A percentile compares a stretch with the other conserved stretches of the same genome.
These are phyloP conservation scores for Amblyjoppa proteus DNA, from an alignment of 2,888 invertebrate genomes.

Conservation along the genomic window DNA sequence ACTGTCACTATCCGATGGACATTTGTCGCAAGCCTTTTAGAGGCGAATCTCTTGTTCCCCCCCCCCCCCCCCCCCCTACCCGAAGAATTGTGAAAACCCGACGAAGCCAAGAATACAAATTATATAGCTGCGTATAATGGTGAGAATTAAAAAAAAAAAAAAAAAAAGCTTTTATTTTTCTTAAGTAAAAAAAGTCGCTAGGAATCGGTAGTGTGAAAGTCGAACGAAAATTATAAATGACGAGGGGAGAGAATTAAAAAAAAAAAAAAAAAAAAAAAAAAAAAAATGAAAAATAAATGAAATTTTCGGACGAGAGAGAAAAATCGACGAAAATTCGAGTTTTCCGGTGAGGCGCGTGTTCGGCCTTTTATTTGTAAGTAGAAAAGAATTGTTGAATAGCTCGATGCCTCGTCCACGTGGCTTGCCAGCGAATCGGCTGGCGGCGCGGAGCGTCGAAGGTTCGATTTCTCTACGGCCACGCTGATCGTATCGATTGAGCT, in stretches of 20 bases:
- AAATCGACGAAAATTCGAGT: slow-evolving; percentile 33
- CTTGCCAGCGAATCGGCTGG: background rate
- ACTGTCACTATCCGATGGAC: background rate
- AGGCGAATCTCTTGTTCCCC: slow-evolving; percentile 15
- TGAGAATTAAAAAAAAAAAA: background rate
- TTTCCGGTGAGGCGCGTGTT: slow-evolving; percentile 30
- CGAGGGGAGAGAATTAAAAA: slow-evolving; percentile 2
- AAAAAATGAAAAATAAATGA: slow-evolving; percentile 13
- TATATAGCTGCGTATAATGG: slow-evolving; percentile 34
- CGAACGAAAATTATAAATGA: slow-evolving; percentile 40
- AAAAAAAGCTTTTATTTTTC: slow-evolving; percentile 50
- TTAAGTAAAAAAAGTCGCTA: slow-evolving; percentile 47
- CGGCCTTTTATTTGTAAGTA: slow-evolving; percentile 65
- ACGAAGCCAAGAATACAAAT: slow-evolving; percentile 38
- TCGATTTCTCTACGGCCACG: slow-evolving; percentile 52
- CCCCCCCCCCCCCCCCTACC: background rate
- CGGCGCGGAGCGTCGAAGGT: slow-evolving; percentile 14
- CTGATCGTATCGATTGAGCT: slow-evolving; percentile 57
- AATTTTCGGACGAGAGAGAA: slow-evolving; percentile 11
- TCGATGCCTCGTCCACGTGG: slow-evolving; percentile 61
- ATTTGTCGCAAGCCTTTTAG: slow-evolving; percentile 39
- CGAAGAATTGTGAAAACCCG: slow-evolving; percentile 46
- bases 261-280: background rate
- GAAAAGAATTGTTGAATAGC: slow-evolving; percentile 64
- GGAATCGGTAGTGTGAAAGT: slow-evolving; percentile 54